Percentiles rank a stretch among this genome's conserved stretches.
Conservation (phyloP, 2,888 invertebrate genomes). For the Sinelater perroti region DNA sequence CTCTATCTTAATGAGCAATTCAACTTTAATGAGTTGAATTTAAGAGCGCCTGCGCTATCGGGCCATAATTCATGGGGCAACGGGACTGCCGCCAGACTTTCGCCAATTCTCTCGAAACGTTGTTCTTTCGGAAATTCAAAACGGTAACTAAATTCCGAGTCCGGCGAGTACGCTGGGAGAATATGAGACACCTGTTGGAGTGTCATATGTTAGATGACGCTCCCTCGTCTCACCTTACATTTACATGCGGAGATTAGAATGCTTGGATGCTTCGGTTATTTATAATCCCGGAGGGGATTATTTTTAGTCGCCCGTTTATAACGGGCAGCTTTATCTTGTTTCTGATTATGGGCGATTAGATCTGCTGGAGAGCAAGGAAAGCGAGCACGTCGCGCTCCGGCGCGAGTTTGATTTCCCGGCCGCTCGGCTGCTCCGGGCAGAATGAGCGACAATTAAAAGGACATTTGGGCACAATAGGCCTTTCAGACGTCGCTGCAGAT, state of each 20-base stretch:
- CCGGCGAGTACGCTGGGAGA: conserved; percentile 9
- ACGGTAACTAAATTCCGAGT: conserved; percentile 30
- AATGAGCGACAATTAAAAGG: conserved; percentile 26
- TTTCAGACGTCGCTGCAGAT: conserved; percentile 29
- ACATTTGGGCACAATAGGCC: conserved; percentile 34
- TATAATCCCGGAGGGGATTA: conserved; percentile 1
- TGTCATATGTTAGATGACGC: conserved; percentile 17
- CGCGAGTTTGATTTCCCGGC: too few species aligned
- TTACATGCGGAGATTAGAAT: conserved; percentile 12
- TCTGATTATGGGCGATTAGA: too few species aligned
- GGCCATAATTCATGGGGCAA: too few species aligned
- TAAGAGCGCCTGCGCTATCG: background rate
- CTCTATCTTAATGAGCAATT: conserved; percentile 13
- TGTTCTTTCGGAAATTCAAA: conserved; percentile 22
- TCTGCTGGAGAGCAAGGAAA: too few species aligned
- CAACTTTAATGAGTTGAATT: conserved; percentile 15
- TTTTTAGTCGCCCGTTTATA: background rate
- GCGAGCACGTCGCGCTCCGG: too few species aligned
- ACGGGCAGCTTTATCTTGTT: too few species aligned
- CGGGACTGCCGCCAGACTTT: too few species aligned
- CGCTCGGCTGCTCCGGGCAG: background rate
- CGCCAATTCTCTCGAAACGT: conserved; percentile 13
- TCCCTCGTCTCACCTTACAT: conserved; percentile 17
- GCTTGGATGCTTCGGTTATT: background rate
- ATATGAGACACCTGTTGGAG: conserved; percentile 17